phyloP scores from a whole-genome alignment of 2,113 vertebrate genomes.

The Phalacrocorax brasilianus region DNA sequence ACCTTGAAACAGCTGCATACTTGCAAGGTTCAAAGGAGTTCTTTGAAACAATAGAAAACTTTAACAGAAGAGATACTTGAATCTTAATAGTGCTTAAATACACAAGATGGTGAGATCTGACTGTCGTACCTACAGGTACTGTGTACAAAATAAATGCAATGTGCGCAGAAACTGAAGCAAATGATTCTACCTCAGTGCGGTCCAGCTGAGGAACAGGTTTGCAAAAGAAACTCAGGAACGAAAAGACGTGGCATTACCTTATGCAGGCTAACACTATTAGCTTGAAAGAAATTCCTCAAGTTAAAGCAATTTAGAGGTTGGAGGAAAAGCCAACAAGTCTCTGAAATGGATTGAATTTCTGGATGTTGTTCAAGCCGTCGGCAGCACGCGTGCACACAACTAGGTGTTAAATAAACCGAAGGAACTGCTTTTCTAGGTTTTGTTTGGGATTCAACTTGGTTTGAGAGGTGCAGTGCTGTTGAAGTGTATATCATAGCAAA shows the following conservation, averaged over 20 bases:
- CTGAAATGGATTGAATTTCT: neutral
- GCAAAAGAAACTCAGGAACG: neutral
- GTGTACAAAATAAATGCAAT: neutral
- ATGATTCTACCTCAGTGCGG: neutral
- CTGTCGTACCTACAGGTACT: neutral
- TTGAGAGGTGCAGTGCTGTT: neutral
- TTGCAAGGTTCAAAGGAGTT: constrained; percentile 24
- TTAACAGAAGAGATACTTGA: neutral
- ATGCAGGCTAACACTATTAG: neutral
- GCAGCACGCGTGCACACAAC: neutral
- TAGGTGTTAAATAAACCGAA: neutral
- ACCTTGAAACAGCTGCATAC: constrained; percentile 40
- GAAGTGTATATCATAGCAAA: neutral
- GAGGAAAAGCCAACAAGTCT: neutral
- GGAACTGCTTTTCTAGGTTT: neutral
- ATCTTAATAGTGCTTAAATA: constrained; percentile 3
- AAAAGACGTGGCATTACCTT: neutral
- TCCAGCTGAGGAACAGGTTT: neutral
- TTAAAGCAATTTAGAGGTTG: neutral
- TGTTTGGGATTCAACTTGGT: neutral
- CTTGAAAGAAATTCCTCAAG: neutral
- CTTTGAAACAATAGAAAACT: constrained; percentile 36
- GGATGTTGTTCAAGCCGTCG: neutral
- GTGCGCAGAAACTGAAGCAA: constrained; percentile 12
- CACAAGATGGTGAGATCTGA: neutral